These are phyloP conservation scores for Ernsta delagoae DNA, from an alignment of 2,888 invertebrate genomes.

Conservation along the genomic window DNA sequence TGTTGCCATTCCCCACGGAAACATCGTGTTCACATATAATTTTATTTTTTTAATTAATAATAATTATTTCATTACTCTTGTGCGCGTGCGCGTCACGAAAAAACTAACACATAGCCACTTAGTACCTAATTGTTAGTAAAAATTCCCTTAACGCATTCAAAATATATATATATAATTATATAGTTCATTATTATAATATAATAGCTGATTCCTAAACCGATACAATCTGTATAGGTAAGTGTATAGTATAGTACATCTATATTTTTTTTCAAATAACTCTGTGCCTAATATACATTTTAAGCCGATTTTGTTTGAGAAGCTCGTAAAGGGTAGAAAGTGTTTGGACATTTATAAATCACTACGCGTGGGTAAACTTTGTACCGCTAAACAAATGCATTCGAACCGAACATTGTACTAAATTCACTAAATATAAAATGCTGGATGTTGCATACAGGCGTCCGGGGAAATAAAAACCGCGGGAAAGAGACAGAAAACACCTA, in stretches of 20 bases:
- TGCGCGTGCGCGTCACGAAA: constrained; percentile 41
- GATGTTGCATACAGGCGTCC: constrained; percentile 16
- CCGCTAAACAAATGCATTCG: constrained; percentile 47
- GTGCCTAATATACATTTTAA: constrained; percentile 83
- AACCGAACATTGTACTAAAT: constrained; percentile 52
- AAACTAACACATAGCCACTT: constrained; percentile 71
- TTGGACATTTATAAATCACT: constrained; percentile 62
- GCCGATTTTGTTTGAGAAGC: constrained; percentile 77
- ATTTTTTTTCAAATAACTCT: constrained; percentile 76
- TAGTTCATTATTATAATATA: constrained; percentile 57
- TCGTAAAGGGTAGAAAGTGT: constrained; percentile 71
- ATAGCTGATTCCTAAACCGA: constrained; percentile 74
- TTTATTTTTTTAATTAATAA: constrained; percentile 7
- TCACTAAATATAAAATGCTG: constrained; percentile 41
- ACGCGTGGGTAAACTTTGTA: constrained; percentile 52
- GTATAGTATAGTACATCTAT: constrained; percentile 78
- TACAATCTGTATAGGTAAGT: constrained; percentile 69
- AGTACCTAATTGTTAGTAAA: constrained; percentile 82
- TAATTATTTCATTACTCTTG: constrained; percentile 38
- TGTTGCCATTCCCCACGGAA: constrained; percentile 54
- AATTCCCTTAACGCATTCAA: constrained; percentile 82
- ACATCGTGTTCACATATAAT: constrained; percentile 5
- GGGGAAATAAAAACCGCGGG: background rate
- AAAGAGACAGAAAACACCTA: constrained; percentile 22
- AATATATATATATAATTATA: constrained; percentile 76